Percentiles rank a stretch among this genome's conserved stretches.
Conservation (phyloP, 2,888 invertebrate genomes). For the Parnassius mnemosyne region DNA sequence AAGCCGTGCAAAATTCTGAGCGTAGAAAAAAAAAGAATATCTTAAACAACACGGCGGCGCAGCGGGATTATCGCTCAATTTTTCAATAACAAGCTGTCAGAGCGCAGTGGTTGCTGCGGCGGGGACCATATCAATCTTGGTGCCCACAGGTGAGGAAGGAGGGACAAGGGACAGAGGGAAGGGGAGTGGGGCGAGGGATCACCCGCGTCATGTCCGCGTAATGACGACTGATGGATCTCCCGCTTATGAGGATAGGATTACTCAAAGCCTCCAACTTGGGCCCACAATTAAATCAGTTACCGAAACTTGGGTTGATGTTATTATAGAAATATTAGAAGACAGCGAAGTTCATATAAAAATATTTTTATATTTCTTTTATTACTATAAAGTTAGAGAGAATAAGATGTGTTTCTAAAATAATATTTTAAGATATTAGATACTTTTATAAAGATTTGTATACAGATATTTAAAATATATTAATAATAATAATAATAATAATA, state of each 20-base stretch:
- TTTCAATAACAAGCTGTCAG: slow-evolving; percentile 75
- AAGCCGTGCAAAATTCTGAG: slow-evolving; percentile 27
- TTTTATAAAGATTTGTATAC: too few species aligned
- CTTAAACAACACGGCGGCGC: slow-evolving; percentile 57
- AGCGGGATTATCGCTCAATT: slow-evolving; percentile 72
- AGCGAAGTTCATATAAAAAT: neutral
- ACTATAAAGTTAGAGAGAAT: too few species aligned
- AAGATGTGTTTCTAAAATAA: too few species aligned
- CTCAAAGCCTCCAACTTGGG: slow-evolving; percentile 53
- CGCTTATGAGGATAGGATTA: slow-evolving; percentile 69
- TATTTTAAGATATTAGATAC: too few species aligned
- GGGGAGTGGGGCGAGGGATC: slow-evolving; percentile 29
- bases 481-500: too few species aligned
- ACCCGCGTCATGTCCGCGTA: slow-evolving; percentile 55
- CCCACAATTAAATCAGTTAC: slow-evolving; percentile 59
- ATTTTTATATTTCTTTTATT: too few species aligned
- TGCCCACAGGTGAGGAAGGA: slow-evolving; percentile 54
- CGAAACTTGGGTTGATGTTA: slow-evolving; percentile 34
- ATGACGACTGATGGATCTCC: slow-evolving; percentile 74
- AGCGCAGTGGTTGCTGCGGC: slow-evolving; percentile 46
- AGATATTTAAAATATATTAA: too few species aligned
- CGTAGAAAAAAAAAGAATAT: slow-evolving; percentile 39
- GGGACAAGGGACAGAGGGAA: slow-evolving; percentile 25
- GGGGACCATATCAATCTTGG: slow-evolving; percentile 67
- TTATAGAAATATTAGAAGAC: neutral